These are phyloP conservation scores for Rhabdornis inornatus DNA, from an alignment of 2,113 vertebrate genomes.

Conservation along the genomic window DNA sequence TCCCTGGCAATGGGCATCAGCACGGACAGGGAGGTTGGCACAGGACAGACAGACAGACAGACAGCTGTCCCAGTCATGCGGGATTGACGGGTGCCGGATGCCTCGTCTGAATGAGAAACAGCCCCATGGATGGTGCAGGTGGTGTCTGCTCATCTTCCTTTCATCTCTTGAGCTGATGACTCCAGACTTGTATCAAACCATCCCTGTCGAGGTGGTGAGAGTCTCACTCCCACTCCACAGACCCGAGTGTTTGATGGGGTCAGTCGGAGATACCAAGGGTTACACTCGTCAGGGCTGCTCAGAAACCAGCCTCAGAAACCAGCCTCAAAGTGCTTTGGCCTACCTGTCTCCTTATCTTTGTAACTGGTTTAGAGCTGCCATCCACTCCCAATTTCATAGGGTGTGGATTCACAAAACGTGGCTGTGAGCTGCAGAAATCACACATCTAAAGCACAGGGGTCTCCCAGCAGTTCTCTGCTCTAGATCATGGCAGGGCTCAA, in stretches of 20 bases:
- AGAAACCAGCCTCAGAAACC: background rate
- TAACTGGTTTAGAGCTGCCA: background rate
- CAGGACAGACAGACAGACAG: too few relatives aligned
- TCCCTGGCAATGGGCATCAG: background rate
- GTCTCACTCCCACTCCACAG: background rate
- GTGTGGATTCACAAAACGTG: rapidly evolving
- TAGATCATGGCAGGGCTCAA: background rate
- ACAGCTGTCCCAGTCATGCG: rapidly evolving
- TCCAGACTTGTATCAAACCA: background rate
- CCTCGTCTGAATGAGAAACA: background rate
- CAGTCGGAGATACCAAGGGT: rapidly evolving
- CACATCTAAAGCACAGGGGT: rapidly evolving
- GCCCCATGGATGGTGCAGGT: background rate
- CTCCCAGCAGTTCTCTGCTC: background rate
- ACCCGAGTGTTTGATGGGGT: background rate
- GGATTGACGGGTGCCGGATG: background rate
- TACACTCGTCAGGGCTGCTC: background rate
- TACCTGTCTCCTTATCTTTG: background rate
- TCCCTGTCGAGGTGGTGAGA: background rate
- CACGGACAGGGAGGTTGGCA: rapidly evolving
- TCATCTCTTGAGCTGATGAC: background rate
- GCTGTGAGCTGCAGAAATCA: background rate
- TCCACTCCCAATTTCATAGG: rapidly evolving
- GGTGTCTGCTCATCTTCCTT: conserved; percentile 36
- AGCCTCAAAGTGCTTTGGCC: background rate